phyloP scores from a whole-genome alignment of 1,140 invertebrate species.

The Teleopsis dalmanni region DNA sequence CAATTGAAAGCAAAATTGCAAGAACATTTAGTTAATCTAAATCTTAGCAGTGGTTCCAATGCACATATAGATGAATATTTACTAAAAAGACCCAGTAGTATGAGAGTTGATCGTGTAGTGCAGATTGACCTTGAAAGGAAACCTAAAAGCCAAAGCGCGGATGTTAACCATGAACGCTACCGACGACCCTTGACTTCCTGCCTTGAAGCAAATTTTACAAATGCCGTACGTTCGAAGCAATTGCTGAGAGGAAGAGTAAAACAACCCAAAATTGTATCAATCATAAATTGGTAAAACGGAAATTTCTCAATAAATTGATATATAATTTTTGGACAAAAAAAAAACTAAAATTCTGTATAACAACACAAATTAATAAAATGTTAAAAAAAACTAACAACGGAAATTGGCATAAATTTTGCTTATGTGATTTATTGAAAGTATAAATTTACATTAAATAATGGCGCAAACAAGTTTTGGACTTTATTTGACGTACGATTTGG shows the following conservation, averaged over 20 bases:
- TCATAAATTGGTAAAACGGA: background rate
- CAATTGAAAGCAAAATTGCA: slow-evolving; percentile 31
- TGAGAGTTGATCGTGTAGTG: slow-evolving; percentile 36
- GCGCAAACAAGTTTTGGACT: background rate
- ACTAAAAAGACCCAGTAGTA: slow-evolving; percentile 33
- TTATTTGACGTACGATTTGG: no score
- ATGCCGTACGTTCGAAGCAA: slow-evolving; percentile 24
- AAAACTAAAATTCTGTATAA: background rate
- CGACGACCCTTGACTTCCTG: slow-evolving; percentile 15
- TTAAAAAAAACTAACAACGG: background rate
- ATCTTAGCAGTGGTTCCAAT: slow-evolving; percentile 35
- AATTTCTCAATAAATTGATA: background rate
- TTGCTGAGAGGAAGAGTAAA: slow-evolving; percentile 17
- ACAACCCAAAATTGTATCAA: slow-evolving; percentile 20
- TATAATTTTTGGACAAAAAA: background rate
- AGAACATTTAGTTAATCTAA: slow-evolving; percentile 35
- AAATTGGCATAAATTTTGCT: background rate
- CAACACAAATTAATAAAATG: background rate
- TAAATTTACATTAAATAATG: slow-evolving; percentile 6
- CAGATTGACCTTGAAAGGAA: slow-evolving; percentile 24
- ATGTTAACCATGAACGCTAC: slow-evolving; percentile 9
- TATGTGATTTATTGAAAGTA: slow-evolving; percentile 3
- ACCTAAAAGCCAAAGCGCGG: slow-evolving; percentile 19
- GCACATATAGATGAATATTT: slow-evolving; percentile 31
- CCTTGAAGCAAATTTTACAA: slow-evolving; percentile 30